phyloP scores from a whole-genome alignment of 2,113 vertebrate species.

The Hippopotamus amphibius region DNA sequence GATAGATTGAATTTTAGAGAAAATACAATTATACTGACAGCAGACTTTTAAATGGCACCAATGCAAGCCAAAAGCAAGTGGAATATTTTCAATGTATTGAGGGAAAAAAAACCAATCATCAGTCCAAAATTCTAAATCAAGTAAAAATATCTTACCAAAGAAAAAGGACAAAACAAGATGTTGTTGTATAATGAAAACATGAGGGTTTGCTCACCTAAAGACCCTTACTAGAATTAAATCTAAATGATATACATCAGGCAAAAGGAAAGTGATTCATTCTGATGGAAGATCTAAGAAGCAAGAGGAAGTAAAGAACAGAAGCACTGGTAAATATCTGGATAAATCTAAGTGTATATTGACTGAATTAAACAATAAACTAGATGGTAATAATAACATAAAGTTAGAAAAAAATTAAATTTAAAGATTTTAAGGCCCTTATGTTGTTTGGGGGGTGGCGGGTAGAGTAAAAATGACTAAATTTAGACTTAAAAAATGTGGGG shows the following conservation, averaged over 20 bases:
- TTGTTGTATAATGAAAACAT: not conserved
- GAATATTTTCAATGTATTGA: not conserved
- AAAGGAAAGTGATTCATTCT: not conserved
- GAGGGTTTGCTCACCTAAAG: not conserved
- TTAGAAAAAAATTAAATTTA: not conserved
- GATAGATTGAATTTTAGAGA: not conserved
- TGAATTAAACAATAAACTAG: conserved; percentile 35
- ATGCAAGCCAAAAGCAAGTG: not conserved
- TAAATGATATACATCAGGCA: not conserved
- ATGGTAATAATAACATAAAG: not conserved
- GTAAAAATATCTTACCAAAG: conserved; percentile 20
- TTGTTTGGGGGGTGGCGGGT: not conserved
- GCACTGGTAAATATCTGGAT: not conserved
- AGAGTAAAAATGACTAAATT: conserved; percentile 4
- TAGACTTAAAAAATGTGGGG: not conserved
- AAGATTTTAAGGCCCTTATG: not conserved
- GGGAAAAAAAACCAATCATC: not conserved
- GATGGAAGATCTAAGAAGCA: not conserved
- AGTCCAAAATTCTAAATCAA: not conserved
- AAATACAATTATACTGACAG: conserved; percentile 4
- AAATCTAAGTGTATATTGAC: not conserved
- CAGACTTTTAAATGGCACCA: not conserved
- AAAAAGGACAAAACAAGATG: not conserved
- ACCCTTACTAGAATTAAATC: not conserved
- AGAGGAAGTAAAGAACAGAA: not conserved